Base-by-base conservation (phyloP, 2,888 invertebrate genomes). In the Drosophila hawaiiensis region DNA sequence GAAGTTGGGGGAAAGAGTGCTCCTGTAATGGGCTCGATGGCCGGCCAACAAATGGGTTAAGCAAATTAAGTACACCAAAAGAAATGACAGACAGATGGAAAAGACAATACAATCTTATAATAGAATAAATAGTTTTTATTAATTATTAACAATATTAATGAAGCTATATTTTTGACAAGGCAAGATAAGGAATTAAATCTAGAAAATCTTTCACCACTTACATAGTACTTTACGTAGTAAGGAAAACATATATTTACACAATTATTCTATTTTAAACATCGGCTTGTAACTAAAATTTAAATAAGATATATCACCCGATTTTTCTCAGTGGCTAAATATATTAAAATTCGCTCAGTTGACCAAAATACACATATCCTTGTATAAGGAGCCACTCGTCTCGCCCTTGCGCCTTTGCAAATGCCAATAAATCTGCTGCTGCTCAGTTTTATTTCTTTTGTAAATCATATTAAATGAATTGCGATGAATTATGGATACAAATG, bases 401-500 rank as follows among this genome's bases (percentile, higher is more conserved):
- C n/a, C 54, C 49, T 64, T 64, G 80, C 55, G 77, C 77, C 83
- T 77, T 73, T 70, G 73, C 70, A 73, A 75, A 75, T 67, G 73
- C 76, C 82, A 74, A 79, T 83, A 83, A 83, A 83, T 82, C 71
- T 68, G 73, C 58, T 39, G 54, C 65, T 79, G 84, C 72, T 69
- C 79, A 78, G 78, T 80, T 87, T 80, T 80, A 79, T 79, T 79
- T 81, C 79, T 80, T 83, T 83, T 82, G 80, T 83, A 82, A 88
- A 87, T 90, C 90, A 89, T 83, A 83, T 90, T 85, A 85, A 87
- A 82, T 80, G 86, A 90, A 87, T 87, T 89, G 80, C 89, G 65
- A 90, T 90, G 82, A 87, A 75, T 85, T 85, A 90, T 89, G 65
- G 64, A 78, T 78, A 65, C 67, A 68, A 85, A 69, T 72, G 71